Percentiles rank a stretch among this genome's conserved stretches.
phyloP scores from a whole-genome alignment of 2,797 vertebrate genomes.

The Schizothorax lantsangensis region DNA sequence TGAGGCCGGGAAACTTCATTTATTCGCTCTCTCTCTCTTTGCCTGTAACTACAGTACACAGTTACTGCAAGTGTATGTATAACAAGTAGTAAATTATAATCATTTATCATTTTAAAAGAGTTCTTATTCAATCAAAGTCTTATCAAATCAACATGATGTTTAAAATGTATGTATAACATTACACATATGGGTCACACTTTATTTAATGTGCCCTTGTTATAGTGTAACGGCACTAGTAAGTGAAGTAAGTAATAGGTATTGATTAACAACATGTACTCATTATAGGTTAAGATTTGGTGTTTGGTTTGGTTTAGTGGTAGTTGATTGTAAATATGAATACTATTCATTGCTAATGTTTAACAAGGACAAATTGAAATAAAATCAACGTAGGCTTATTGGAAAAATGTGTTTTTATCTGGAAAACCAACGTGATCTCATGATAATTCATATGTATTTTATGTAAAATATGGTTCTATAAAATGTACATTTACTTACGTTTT shows the following conservation, averaged over 20 bases:
- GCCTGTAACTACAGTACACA: background rate
- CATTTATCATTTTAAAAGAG: background rate
- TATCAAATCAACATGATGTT: background rate
- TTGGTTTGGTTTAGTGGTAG: background rate
- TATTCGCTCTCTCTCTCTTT: background rate
- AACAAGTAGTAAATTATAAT: background rate
- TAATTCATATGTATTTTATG: too few relatives aligned
- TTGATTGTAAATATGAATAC: background rate
- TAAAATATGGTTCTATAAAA: too few relatives aligned
- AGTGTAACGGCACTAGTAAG: background rate
- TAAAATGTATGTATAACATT: background rate
- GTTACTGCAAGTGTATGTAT: background rate
- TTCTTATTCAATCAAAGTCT: background rate
- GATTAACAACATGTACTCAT: background rate
- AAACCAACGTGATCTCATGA: too few relatives aligned
- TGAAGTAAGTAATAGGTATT: background rate
- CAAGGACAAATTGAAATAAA: background rate
- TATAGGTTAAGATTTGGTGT: background rate
- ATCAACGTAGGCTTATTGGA: background rate
- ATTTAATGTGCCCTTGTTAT: background rate
- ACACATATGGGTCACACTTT: background rate
- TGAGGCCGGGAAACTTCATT: constrained; percentile 1
- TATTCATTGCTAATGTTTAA: background rate
- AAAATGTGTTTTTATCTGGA: background rate
- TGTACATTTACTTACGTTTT: too few relatives aligned